Percentiles rank a stretch among this genome's conserved stretches.
phyloP scores from a whole-genome alignment of 2,113 vertebrate genomes.

The Mystacornis crossleyi region DNA sequence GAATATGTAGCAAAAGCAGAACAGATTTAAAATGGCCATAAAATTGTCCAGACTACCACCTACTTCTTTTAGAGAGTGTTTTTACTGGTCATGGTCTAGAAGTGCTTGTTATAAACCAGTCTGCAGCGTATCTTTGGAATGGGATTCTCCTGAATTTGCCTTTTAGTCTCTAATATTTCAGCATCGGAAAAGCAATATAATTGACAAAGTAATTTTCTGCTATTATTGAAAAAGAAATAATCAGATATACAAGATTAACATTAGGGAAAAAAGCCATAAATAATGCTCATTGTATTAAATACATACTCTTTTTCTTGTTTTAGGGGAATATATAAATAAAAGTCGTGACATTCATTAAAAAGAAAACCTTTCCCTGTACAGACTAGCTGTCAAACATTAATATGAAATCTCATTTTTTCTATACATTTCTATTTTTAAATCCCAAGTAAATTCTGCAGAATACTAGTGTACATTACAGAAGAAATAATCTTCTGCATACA shows the following conservation, averaged over 20 bases:
- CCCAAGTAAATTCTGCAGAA: not conserved
- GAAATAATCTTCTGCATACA: not conserved
- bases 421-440: not conserved
- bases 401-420: not conserved
- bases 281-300: not conserved
- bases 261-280: not conserved
- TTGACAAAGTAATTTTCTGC: not conserved
- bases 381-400: not conserved
- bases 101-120: not conserved
- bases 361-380: not conserved
- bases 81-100: not conserved
- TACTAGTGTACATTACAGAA: not conserved
- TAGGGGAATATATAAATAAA: not conserved
- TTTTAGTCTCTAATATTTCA: not conserved
- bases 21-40: not conserved
- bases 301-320: not conserved
- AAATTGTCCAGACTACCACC: not conserved
- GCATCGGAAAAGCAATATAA: not conserved
- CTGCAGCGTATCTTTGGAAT: not conserved
- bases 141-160: not conserved
- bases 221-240: not conserved
- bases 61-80: not conserved
- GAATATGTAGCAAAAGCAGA: not conserved
- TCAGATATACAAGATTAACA: not conserved
- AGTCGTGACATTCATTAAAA: not conserved